Evolutionary conservation across 2,888 invertebrate species (phyloP), one percentile per base, ranked within the genome.

Genomic region (Mythimna vitellina): DNA sequence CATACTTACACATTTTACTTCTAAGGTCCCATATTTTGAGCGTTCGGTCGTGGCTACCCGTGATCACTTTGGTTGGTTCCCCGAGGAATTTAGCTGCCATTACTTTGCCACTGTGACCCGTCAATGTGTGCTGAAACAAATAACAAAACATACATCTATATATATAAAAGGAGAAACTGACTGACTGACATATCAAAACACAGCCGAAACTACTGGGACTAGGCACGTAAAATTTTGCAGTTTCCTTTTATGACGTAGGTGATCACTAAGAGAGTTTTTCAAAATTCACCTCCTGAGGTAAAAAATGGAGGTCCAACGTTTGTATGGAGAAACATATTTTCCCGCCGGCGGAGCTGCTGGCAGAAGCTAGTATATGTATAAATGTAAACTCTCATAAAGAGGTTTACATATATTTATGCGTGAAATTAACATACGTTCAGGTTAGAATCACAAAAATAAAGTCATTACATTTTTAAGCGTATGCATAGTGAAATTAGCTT

Each of bases 11-110:
- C 95, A 95, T 95, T 93, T 98, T 97, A 96, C 98, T 98, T 88
- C 98, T 97, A 62, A 99, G 97, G 96, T 99, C 99, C 99, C 99
- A 99, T 90, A 99, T 98, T 97, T 99, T 99, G 75, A 99, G 96
- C 46, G 99, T 99, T 83, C 99, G 97, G 96, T 99, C 99, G 96
- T 99, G 98, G 94, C 99, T 99, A 81, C 99, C 99, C 51, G 99
- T 99, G 75, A 99, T 99, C 74, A 99, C 99, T 97, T 99, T 99
- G 78, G 98, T 97, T 22, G 98, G 97, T 87, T 99, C 99, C 71
- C 99, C 98, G 85, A 99, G 97, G 95, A 99, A 99, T 95, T 99
- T 99, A 51, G 99, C 99, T 29, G 99, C 98, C 97, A 99, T 97
- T 83, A 99, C 99, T 96, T 99, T 99, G 68, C 98, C 99, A 89